A percentile compares a stretch with the other conserved stretches of the same genome.
Evolutionary conservation across 2,113 vertebrate species (phyloP).

Genomic region (Paratilapia polleni): DNA sequence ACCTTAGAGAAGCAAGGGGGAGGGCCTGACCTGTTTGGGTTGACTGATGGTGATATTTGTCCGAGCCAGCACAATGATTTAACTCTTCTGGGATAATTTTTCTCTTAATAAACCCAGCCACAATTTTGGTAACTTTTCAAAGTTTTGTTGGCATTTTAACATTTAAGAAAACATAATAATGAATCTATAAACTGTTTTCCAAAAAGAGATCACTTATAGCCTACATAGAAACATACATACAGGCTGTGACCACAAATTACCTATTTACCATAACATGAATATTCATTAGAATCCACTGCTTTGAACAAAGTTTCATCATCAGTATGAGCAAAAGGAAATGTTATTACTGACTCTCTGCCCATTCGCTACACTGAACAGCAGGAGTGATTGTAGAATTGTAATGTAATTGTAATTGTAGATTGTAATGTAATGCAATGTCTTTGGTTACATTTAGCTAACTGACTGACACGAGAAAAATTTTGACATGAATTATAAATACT

Average conservation of each 20-base stretch:
- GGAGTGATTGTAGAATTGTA: not conserved
- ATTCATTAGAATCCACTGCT: not conserved
- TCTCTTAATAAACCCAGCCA: not conserved
- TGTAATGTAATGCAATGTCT: not conserved
- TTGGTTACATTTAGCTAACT: not conserved
- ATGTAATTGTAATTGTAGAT: too few species aligned
- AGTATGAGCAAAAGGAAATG: not conserved
- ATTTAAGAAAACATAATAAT: too few species aligned
- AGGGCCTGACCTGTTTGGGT: constrained; percentile 14
- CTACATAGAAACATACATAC: too few species aligned
- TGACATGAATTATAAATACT: not conserved
- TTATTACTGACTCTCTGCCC: not conserved
- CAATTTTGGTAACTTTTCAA: not conserved
- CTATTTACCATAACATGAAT: not conserved
- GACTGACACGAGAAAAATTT: constrained; percentile 26
- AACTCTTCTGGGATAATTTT: not conserved
- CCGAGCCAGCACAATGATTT: not conserved
- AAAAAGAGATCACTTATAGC: not conserved
- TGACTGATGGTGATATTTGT: constrained; percentile 17
- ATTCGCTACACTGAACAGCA: not conserved
- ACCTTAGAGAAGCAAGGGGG: constrained; percentile 1
- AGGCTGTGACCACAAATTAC: too few species aligned
- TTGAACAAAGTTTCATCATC: not conserved
- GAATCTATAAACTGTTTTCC: not conserved
- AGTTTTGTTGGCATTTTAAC: not conserved